Evolutionary conservation across 2,797 vertebrate genomes (phyloP), one percentile per base, ranked within the genome.

Genomic region (Triplophysa bombifrons): DNA sequence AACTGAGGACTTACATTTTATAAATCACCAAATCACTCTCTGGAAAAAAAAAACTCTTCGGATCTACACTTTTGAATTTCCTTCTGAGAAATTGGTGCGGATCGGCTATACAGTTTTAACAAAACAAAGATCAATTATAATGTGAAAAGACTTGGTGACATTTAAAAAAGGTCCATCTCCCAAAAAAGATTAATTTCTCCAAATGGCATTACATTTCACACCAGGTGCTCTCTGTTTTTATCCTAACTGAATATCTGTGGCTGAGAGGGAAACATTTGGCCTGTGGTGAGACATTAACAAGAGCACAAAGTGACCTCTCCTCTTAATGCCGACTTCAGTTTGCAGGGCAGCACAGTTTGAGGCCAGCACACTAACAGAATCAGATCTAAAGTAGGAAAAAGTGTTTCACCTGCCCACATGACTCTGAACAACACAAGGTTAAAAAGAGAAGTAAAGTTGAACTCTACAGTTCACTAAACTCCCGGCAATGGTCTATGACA

Each of bases 311-410:
- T 85, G 84, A 87, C 81, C 82, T 84, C 77, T 80, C 63, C 75
- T 83, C 78, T 80, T 72, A 72, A 76, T 20, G 58, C 70, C 51
- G 44, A 75, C 80, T 85, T 60, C 65, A 76, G 80, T 79, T 78
- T 82, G 63, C 66, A 76, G 83, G 80, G 81, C 80, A 69, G 81
- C 81, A 74, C 81, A 80, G 83, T 84, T 77, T 83, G 85, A 83
- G 68, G 74, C 81, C 75, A 60, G 68, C 68, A 66, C 72, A 82
- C 75, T 84, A 84, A 86, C 83, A 84, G 76, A 80, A 83, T 86
- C 81, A 81, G 74, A 74, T 75, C 78, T 69, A 67, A 74, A 82
- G 53, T 77, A 58, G 25, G 38, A 51, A 53, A 50, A 66, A 55
- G 61, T 65, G 76, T 71, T 83, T 68, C 58, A 70, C 76, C 69